These are phyloP conservation scores for Eristalinus aeneus DNA, from an alignment of 2,888 invertebrate genomes.

Conservation along the genomic window DNA sequence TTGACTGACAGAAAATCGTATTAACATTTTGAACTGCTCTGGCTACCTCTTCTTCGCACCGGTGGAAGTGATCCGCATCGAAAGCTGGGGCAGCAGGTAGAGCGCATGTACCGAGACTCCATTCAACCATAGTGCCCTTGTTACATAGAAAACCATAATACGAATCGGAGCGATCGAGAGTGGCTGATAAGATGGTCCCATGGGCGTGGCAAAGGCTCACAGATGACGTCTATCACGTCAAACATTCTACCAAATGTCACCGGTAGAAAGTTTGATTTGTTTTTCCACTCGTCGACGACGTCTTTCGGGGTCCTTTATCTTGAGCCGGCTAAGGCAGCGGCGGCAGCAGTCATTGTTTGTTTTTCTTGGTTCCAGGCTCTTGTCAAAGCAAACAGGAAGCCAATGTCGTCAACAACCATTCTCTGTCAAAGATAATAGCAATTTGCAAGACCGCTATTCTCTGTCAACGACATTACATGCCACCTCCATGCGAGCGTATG, in stretches of 20 bases:
- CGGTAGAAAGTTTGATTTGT: slow-evolving; percentile 49
- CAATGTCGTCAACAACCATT: slow-evolving; percentile 50
- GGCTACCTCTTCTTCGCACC: not conserved
- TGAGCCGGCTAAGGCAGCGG: not conserved
- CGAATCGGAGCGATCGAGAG: slow-evolving; percentile 4
- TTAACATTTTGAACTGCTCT: slow-evolving; percentile 40
- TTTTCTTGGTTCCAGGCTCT: not conserved
- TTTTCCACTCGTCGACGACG: slow-evolving; percentile 7
- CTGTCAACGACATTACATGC: slow-evolving; percentile 40
- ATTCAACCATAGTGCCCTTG: slow-evolving; percentile 31
- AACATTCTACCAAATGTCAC: slow-evolving; percentile 6
- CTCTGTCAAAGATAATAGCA: slow-evolving; percentile 49
- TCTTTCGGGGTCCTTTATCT: slow-evolving; percentile 13
- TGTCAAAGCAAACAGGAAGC: slow-evolving; percentile 44
- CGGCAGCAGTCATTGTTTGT: slow-evolving; percentile 28
- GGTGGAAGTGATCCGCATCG: slow-evolving; percentile 31
- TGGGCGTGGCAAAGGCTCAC: not conserved
- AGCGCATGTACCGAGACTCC: not conserved
- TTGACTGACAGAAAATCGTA: slow-evolving; percentile 48
- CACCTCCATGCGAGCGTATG: not conserved
- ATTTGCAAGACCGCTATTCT: slow-evolving; percentile 32
- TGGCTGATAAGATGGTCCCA: not conserved
- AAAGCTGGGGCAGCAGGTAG: not conserved
- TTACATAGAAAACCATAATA: slow-evolving; percentile 26
- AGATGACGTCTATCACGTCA: slow-evolving; percentile 12